Conservation (phyloP, 2,113 vertebrate genomes). For the Hiodon alosoides region DNA sequence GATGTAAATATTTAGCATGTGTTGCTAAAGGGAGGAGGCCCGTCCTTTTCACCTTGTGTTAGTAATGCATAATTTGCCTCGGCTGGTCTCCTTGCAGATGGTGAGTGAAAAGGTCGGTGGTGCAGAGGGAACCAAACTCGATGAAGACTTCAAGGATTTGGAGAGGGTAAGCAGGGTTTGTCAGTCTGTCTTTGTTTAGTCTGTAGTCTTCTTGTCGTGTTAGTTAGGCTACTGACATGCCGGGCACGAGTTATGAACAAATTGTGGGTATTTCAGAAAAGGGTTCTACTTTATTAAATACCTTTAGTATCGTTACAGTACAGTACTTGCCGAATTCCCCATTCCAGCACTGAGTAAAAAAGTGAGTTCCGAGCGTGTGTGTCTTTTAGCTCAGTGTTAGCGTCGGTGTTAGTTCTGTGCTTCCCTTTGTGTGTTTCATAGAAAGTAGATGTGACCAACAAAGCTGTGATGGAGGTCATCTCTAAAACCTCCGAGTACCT, state of each 20-base stretch:
- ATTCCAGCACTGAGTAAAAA: too few species aligned
- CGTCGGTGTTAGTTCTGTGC: background rate
- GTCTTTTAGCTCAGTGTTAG: background rate
- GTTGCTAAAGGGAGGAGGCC: too few species aligned
- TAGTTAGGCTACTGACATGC: too few species aligned
- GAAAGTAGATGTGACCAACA: slow-evolving; percentile 93
- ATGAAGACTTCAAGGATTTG: slow-evolving; percentile 94
- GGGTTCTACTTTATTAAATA: too few species aligned
- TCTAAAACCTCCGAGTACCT: slow-evolving; percentile 88
- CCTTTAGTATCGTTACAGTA: too few species aligned
- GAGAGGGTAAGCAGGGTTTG: slow-evolving; percentile 69
- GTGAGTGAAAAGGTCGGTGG: slow-evolving; percentile 97
- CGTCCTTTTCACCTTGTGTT: background rate
- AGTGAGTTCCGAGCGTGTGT: background rate
- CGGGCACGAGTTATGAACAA: too few species aligned
- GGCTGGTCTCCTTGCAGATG: slow-evolving; percentile 56
- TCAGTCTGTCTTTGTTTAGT: background rate
- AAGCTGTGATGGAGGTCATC: slow-evolving; percentile 83
- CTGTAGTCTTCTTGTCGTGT: too few species aligned
- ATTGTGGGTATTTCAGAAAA: too few species aligned
- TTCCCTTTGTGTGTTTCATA: slow-evolving; percentile 45
- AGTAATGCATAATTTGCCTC: background rate
- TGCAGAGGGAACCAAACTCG: slow-evolving; percentile 93
- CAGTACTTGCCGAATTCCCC: too few species aligned
- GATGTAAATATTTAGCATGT: too few species aligned